phyloP scores from a whole-genome alignment of 1,140 invertebrate species.

The Epicauta chinensis region DNA sequence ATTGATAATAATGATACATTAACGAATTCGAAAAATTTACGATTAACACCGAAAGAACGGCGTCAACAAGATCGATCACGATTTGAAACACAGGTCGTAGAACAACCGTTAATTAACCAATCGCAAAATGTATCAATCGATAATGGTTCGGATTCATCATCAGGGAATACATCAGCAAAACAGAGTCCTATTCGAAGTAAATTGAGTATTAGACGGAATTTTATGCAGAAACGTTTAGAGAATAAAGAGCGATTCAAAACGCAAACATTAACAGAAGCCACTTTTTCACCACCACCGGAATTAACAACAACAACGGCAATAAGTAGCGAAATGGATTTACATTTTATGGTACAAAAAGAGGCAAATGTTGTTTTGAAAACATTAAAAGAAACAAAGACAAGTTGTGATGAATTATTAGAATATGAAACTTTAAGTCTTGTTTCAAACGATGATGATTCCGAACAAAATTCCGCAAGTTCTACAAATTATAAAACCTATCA shows the following conservation, averaged over 20 bases:
- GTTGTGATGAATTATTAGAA: slow-evolving; percentile 49
- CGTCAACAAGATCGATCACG: slow-evolving; percentile 59
- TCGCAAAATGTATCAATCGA: slow-evolving; percentile 18
- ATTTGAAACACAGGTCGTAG: slow-evolving; percentile 62
- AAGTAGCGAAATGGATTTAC: slow-evolving; percentile 1
- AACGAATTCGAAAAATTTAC: slow-evolving; percentile 32
- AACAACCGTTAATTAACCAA: slow-evolving; percentile 32
- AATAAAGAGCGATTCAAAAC: slow-evolving; percentile 60
- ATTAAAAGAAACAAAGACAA: slow-evolving; percentile 43
- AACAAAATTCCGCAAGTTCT: slow-evolving; percentile 42
- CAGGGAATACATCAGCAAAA: background rate
- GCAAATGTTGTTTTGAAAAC: slow-evolving; percentile 50
- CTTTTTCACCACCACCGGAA: slow-evolving; percentile 34
- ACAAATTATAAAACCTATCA: slow-evolving; percentile 41
- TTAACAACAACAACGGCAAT: slow-evolving; percentile 17
- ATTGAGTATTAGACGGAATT: slow-evolving; percentile 41
- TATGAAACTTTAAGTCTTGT: slow-evolving; percentile 62
- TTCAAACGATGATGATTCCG: slow-evolving; percentile 58
- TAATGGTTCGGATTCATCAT: background rate
- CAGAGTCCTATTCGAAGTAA: slow-evolving; percentile 27
- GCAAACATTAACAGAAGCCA: slow-evolving; percentile 51
- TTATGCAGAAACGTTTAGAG: slow-evolving; percentile 51
- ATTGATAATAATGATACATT: background rate
- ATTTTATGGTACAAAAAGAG: slow-evolving; percentile 37
- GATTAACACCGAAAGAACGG: slow-evolving; percentile 60